These are phyloP conservation scores for Bursaphelenchus okinawaensis DNA, from an alignment of 2,888 invertebrate genomes.

Conservation along the genomic window DNA sequence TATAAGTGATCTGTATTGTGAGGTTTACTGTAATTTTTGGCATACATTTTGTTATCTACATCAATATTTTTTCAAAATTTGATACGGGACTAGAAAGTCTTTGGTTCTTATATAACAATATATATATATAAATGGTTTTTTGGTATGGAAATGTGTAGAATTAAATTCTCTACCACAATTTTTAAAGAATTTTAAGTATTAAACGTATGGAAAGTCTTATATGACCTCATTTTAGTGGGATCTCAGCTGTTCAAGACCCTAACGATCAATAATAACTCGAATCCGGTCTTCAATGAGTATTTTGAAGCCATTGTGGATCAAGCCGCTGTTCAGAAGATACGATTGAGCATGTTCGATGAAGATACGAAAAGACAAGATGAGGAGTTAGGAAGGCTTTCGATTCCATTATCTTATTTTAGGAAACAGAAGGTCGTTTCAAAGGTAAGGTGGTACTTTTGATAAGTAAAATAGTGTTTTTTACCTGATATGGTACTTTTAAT, in stretches of 20 bases:
- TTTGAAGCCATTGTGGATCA: slow-evolving; percentile 68
- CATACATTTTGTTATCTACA: background rate
- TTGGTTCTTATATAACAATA: no score
- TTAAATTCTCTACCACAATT: no score
- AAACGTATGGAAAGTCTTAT: no score
- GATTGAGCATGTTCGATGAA: slow-evolving; percentile 79
- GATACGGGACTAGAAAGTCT: no score
- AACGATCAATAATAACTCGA: slow-evolving; percentile 83
- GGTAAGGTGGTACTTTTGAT: no score
- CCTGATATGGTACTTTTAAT: no score
- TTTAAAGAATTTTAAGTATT: no score
- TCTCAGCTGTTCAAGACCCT: slow-evolving; percentile 87
- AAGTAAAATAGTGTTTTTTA: no score
- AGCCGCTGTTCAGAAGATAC: slow-evolving; percentile 48
- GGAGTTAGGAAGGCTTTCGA: slow-evolving; percentile 79
- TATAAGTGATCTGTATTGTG: slow-evolving; percentile 93
- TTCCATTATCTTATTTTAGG: slow-evolving; percentile 64
- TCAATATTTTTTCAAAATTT: no score
- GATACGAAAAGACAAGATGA: slow-evolving; percentile 86
- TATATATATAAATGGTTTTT: no score
- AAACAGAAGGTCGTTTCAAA: slow-evolving; percentile 69
- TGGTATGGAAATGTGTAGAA: no score
- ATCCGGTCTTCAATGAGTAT: slow-evolving; percentile 94
- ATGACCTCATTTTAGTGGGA: slow-evolving; percentile 70
- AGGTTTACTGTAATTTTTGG: slow-evolving; percentile 41